Evolutionary conservation across 1,140 invertebrate genomes (phyloP).

Genomic region (Pogonognathellus flavescens): DNA sequence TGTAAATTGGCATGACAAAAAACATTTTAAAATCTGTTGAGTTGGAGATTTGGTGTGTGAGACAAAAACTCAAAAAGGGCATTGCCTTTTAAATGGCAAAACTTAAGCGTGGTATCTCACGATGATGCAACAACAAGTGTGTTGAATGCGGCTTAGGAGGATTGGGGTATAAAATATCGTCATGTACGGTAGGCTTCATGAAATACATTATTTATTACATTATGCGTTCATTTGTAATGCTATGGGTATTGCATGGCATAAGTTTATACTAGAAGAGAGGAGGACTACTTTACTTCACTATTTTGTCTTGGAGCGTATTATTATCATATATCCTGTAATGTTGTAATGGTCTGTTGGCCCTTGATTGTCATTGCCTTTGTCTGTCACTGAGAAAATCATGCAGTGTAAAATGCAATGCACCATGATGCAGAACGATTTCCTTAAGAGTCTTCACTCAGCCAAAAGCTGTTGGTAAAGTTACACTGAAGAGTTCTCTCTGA

Average conservation of each 20-base stretch:
- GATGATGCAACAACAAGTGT: too few relatives aligned
- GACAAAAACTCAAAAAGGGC: conserved; percentile 15
- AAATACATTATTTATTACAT: too few relatives aligned
- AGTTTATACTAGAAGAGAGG: not conserved
- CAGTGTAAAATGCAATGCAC: conserved; percentile 10
- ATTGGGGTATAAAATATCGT: too few relatives aligned
- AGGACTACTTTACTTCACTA: too few relatives aligned
- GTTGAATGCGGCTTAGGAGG: too few relatives aligned
- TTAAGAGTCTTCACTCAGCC: not conserved
- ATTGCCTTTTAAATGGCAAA: not conserved
- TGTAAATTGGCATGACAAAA: not conserved
- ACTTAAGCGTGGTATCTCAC: not conserved
- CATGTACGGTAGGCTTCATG: not conserved
- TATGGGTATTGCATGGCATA: not conserved
- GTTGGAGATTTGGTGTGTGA: not conserved
- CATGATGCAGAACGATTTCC: conserved; percentile 20
- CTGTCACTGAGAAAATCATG: conserved; percentile 39
- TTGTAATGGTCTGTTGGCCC: not conserved
- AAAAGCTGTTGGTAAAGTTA: not conserved
- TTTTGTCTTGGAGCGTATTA: not conserved
- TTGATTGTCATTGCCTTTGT: conserved; percentile 4
- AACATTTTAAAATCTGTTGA: not conserved
- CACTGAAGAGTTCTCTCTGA: not conserved
- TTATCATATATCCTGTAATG: too few relatives aligned
- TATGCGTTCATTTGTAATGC: too few relatives aligned